These are phyloP conservation scores for Eumaeus atala DNA, from an alignment of 1,140 invertebrate species.

Conservation along the genomic window DNA sequence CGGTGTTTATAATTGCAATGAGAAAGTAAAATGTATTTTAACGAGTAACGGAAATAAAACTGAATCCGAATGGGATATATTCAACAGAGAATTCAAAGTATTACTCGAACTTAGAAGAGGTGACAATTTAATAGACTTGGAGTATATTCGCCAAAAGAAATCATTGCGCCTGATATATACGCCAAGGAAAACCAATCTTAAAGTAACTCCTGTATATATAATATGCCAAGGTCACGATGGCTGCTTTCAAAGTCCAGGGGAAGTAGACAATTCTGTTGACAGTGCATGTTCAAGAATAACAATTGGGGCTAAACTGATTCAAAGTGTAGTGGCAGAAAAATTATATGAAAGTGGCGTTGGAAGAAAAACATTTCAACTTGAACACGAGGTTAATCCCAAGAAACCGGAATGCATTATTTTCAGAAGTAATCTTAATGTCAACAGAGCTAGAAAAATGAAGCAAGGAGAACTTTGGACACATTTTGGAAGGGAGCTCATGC, in stretches of 20 bases:
- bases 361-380: constrained; percentile 88
- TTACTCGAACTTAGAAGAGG: constrained; percentile 61
- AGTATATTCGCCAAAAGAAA: constrained; percentile 49
- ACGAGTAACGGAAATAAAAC: constrained; percentile 40
- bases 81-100: constrained; percentile 69
- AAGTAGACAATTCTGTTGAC: constrained; percentile 80
- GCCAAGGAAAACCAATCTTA: constrained; percentile 67
- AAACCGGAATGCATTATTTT: constrained; percentile 80
- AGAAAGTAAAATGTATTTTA: constrained; percentile 56
- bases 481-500: constrained; percentile 87
- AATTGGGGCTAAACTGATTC: constrained; percentile 86
- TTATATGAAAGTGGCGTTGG: constrained; percentile 86
- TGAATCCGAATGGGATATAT: constrained; percentile 57
- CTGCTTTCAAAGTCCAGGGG: constrained; percentile 84
- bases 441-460: constrained; percentile 82
- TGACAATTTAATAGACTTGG: constrained; percentile 57
- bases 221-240: constrained; percentile 85
- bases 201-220: constrained; percentile 82
- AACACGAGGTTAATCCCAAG: constrained; percentile 76
- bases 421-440: constrained; percentile 81
- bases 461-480: constrained; percentile 89
- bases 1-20: constrained; percentile 57
- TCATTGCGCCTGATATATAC: constrained; percentile 52
- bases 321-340: constrained; percentile 91
- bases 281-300: constrained; percentile 85